Evolutionary conservation across 2,888 invertebrate genomes (phyloP).

Genomic region (Agapetus fuscipes): DNA sequence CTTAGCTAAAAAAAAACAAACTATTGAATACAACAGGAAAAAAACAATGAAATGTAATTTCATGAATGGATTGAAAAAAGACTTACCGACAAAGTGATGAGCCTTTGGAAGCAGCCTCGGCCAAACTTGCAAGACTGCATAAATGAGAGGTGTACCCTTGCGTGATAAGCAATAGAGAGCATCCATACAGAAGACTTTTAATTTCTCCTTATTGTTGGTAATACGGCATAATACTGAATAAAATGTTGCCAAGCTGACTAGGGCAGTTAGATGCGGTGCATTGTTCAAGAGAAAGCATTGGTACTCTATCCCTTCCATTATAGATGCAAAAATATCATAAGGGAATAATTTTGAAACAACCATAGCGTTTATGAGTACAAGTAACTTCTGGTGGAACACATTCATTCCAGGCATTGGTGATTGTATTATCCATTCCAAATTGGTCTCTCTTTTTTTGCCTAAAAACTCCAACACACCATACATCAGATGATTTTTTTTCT

Average conservation of each 20-base stretch:
- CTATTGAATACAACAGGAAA: not conserved
- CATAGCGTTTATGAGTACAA: too few species aligned
- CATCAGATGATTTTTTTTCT: slow-evolving; percentile 24
- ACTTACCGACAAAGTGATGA: slow-evolving; percentile 35
- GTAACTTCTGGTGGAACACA: slow-evolving; percentile 33
- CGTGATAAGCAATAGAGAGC: slow-evolving; percentile 40
- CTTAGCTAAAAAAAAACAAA: slow-evolving; percentile 31
- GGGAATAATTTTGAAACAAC: too few species aligned
- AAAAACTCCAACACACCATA: slow-evolving; percentile 14
- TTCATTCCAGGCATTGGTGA: slow-evolving; percentile 35
- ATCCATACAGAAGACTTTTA: slow-evolving; percentile 36
- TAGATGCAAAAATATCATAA: too few species aligned
- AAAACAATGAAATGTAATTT: not conserved
- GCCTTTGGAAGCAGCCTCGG: slow-evolving; percentile 35
- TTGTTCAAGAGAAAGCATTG: slow-evolving; percentile 33
- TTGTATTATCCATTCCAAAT: slow-evolving; percentile 28
- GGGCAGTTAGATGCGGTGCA: slow-evolving; percentile 32
- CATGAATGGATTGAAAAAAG: slow-evolving; percentile 1
- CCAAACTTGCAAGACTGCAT: slow-evolving; percentile 37
- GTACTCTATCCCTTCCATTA: slow-evolving; percentile 34
- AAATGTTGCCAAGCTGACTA: slow-evolving; percentile 36
- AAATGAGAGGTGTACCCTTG: slow-evolving; percentile 34
- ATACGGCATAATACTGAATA: slow-evolving; percentile 37
- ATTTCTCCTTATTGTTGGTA: slow-evolving; percentile 29
- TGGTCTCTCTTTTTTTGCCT: not conserved